A percentile compares a stretch with the other conserved stretches of the same genome.
Evolutionary conservation across 2,113 vertebrate species (phyloP).

Genomic region (Gnathochromis pfefferi): DNA sequence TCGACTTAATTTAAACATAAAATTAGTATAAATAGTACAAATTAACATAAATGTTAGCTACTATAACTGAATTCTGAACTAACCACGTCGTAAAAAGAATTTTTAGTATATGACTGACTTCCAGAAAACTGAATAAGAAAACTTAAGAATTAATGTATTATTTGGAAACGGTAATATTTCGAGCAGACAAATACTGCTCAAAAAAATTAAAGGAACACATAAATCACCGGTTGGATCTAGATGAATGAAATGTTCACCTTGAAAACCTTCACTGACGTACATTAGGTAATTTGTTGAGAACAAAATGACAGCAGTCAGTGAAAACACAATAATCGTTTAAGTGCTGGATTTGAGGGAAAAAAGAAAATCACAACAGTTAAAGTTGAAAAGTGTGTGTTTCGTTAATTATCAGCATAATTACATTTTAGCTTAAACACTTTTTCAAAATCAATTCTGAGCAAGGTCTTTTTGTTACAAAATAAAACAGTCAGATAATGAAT

Average conservation of each 20-base stretch:
- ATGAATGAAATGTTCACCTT: neutral
- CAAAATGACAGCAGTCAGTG: neutral
- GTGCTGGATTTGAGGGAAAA: neutral
- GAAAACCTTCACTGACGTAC: rapidly evolving
- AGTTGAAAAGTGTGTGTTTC: neutral
- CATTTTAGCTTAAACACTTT: neutral
- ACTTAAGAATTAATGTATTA: neutral
- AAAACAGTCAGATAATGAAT: neutral
- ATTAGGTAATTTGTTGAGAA: neutral
- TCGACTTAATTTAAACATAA: neutral
- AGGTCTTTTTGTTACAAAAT: neutral
- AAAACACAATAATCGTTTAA: neutral
- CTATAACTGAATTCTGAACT: neutral
- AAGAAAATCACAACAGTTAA: neutral
- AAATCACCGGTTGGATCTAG: neutral
- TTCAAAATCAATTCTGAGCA: neutral
- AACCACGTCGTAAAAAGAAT: rapidly evolving
- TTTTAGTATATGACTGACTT: neutral
- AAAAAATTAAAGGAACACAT: neutral
- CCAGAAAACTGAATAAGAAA: neutral
- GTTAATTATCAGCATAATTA: neutral
- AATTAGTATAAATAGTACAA: neutral
- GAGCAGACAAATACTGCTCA: neutral
- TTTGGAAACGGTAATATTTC: rapidly evolving
- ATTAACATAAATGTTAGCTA: neutral